phyloP scores from a whole-genome alignment of 2,113 vertebrate genomes.

The Notothenia coriiceps region DNA sequence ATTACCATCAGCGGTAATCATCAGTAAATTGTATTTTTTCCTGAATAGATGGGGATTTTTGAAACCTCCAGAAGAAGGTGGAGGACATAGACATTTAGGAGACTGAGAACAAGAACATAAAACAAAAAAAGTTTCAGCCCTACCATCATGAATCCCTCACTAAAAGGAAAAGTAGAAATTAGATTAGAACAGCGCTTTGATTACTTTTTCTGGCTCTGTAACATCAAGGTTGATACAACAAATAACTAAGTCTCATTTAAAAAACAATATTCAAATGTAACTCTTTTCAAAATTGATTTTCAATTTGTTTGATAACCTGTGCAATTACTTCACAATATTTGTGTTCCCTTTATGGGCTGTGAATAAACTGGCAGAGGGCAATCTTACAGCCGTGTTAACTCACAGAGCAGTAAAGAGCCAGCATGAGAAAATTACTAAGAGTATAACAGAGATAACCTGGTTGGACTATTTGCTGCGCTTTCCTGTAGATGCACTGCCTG shows the following conservation, averaged over 20 bases:
- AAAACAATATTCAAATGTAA: constrained; percentile 16
- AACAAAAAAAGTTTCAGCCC: constrained; percentile 29
- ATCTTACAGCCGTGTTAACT: constrained; percentile 38
- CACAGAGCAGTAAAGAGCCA: constrained; percentile 51
- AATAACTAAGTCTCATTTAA: neutral
- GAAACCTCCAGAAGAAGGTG: constrained; percentile 4
- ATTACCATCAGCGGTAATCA: neutral
- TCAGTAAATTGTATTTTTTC: neutral
- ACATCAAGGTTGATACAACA: constrained; percentile 3
- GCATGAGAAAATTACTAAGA: constrained; percentile 51
- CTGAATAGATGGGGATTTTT: neutral
- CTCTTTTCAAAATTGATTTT: constrained; percentile 15
- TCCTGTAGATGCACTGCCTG: constrained; percentile 84
- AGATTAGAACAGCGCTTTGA: constrained; percentile 23
- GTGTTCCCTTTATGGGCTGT: neutral
- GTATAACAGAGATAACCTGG: constrained; percentile 80
- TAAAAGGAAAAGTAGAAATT: constrained; percentile 12
- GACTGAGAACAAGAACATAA: neutral
- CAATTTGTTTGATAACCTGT: constrained; percentile 30
- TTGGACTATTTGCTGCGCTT: constrained; percentile 80
- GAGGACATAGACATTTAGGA: neutral
- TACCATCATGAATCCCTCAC: constrained; percentile 15
- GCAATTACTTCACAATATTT: constrained; percentile 12
- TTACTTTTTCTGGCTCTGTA: constrained; percentile 14
- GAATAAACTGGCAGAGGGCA: constrained; percentile 10